Percentiles rank a stretch among this genome's conserved stretches.
Evolutionary conservation across 2,888 invertebrate species (phyloP).

Genomic region (Plagodis pulveraria): DNA sequence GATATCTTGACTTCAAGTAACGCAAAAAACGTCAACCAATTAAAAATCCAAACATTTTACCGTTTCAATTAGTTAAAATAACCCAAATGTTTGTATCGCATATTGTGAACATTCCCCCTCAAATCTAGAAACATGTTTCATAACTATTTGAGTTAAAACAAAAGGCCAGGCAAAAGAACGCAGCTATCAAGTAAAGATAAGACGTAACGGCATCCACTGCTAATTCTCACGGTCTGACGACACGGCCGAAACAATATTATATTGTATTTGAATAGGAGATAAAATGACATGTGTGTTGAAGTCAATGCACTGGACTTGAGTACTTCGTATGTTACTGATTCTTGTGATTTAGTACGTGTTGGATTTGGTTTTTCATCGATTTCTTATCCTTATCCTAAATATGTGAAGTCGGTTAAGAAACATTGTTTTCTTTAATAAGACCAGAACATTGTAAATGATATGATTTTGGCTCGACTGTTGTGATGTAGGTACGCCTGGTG

Average conservation of each 20-base stretch:
- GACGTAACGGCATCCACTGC: conserved; percentile 31
- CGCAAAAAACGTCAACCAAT: background rate
- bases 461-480: too few relatives aligned
- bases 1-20: background rate
- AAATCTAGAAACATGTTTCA: conserved; percentile 29
- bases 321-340: background rate
- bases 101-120: conserved; percentile 21
- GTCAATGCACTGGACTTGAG: conserved; percentile 28
- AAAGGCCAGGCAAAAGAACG: conserved; percentile 35
- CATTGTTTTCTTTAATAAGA: too few relatives aligned
- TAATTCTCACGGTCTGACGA: conserved; percentile 35
- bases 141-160: conserved; percentile 34
- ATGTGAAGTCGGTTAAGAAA: too few relatives aligned
- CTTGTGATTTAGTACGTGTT: too few relatives aligned
- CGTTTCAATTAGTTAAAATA: conserved; percentile 15
- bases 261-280: conserved; percentile 39
- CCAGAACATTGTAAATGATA: too few relatives aligned
- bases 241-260: conserved; percentile 36
- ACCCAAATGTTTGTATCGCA: conserved; percentile 3
- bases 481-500: too few relatives aligned
- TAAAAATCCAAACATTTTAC: conserved; percentile 5
- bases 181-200: conserved; percentile 38
- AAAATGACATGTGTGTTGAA: conserved; percentile 27
- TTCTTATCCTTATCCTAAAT: too few relatives aligned
- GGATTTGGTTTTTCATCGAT: too few relatives aligned